Evolutionary conservation across 2,888 invertebrate genomes (phyloP).

Genomic region (Drosophila stalkeri): DNA sequence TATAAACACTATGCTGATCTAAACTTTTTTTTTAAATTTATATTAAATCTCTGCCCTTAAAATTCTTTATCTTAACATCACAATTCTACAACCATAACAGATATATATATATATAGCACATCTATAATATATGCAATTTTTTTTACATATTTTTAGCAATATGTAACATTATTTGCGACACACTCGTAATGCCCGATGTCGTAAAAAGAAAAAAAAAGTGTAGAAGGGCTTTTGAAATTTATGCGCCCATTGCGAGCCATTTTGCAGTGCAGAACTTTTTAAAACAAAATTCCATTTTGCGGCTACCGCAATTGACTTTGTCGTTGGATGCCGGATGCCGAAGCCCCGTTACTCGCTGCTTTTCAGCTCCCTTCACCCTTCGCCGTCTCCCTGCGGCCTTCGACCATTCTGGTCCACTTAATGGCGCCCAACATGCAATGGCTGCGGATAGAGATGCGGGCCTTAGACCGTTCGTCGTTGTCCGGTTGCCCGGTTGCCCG

Average conservation of each 20-base stretch:
- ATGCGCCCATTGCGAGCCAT: conserved; percentile 76
- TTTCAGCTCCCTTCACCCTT: no score
- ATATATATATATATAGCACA: background rate
- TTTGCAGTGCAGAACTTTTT: conserved; percentile 66
- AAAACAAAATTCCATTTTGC: conserved; percentile 68
- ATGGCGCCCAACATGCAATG: background rate
- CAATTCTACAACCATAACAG: no score
- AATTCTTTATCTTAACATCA: no score
- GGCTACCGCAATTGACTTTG: conserved; percentile 73
- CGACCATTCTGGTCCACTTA: conserved; percentile 4
- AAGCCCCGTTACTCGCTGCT: conserved; percentile 5
- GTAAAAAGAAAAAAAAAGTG: background rate
- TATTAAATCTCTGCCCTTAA: no score
- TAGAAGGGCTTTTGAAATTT: conserved; percentile 56
- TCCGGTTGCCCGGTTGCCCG: background rate
- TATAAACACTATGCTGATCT: no score
- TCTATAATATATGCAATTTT: background rate
- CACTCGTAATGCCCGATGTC: background rate
- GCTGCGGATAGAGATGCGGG: conserved; percentile 36
- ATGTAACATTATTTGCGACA: background rate
- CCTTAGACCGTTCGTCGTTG: conserved; percentile 11
- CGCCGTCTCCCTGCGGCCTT: no score
- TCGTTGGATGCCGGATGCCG: conserved; percentile 44
- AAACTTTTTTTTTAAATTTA: no score
- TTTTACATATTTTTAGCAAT: background rate